Evolutionary conservation across 1,140 invertebrate genomes (phyloP).

Genomic region (Ericerus pela): DNA sequence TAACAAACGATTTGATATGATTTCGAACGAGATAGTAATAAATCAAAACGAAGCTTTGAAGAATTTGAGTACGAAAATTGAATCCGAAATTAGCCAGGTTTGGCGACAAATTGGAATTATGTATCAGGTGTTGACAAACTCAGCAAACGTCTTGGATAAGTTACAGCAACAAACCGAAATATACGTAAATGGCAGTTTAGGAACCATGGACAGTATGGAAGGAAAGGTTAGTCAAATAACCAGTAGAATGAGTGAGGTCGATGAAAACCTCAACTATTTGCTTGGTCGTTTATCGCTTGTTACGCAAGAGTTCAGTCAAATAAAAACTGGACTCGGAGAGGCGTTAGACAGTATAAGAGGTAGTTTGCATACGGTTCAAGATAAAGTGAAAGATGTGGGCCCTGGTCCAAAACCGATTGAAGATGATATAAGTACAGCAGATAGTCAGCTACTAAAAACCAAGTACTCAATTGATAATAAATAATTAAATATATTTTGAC

Average conservation of each 20-base stretch:
- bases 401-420: conserved; percentile 25
- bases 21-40: conserved; percentile 51
- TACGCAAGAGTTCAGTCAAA: conserved; percentile 71
- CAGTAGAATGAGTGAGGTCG: conserved; percentile 61
- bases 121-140: conserved; percentile 66
- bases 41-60: conserved; percentile 54
- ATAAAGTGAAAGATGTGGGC: conserved; percentile 29
- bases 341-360: conserved; percentile 54
- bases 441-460: background rate
- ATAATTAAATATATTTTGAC: too few species aligned
- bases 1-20: conserved; percentile 48
- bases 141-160: conserved; percentile 51
- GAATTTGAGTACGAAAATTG: conserved; percentile 61
- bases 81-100: conserved; percentile 60
- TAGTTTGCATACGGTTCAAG: conserved; percentile 38
- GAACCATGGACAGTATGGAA: conserved; percentile 65
- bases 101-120: conserved; percentile 42
- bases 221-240: conserved; percentile 62
- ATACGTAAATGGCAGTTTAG: conserved; percentile 66
- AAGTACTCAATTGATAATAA: background rate
- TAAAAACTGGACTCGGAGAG: conserved; percentile 54
- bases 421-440: conserved; percentile 17
- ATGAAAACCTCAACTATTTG: conserved; percentile 70
- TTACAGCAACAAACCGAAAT: conserved; percentile 62
- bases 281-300: conserved; percentile 63